A percentile compares a stretch with the other conserved stretches of the same genome.
Conservation (phyloP, 2,797 vertebrate species). For the Denticeps clupeoides region DNA sequence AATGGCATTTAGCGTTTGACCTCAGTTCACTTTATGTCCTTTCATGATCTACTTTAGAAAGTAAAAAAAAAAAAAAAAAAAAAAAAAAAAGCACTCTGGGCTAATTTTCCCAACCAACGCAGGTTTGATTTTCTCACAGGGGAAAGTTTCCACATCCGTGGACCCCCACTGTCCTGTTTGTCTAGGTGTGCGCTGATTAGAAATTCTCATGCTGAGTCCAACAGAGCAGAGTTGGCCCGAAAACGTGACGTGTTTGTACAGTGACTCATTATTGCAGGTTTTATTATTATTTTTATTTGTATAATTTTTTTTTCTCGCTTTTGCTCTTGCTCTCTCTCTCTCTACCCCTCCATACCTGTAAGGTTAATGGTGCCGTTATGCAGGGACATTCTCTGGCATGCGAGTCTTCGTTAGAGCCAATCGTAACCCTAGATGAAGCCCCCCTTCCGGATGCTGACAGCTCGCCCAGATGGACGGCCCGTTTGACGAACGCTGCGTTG, state of each 20-base stretch:
- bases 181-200: slow-evolving; percentile 72
- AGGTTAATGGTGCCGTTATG: slow-evolving; percentile 48
- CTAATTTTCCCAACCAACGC: slow-evolving; percentile 47
- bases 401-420: slow-evolving; percentile 52
- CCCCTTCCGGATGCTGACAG: slow-evolving; percentile 47
- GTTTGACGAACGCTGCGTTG: slow-evolving; percentile 45
- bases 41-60: no score
- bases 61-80: slow-evolving; percentile 47
- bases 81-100: slow-evolving; percentile 33
- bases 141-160: slow-evolving; percentile 51
- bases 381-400: slow-evolving; percentile 35
- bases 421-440: slow-evolving; percentile 44
- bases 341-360: slow-evolving; percentile 18
- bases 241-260: no score
- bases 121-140: slow-evolving; percentile 67
- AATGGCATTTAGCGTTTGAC: slow-evolving; percentile 26
- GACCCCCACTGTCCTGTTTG: slow-evolving; percentile 62
- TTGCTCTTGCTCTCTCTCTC: slow-evolving; percentile 16
- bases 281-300: no score
- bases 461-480: slow-evolving; percentile 46
- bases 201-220: slow-evolving; percentile 59
- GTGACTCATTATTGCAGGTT: no score
- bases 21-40: slow-evolving; percentile 37
- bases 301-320: slow-evolving; percentile 24
- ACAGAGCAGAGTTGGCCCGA: slow-evolving; percentile 2